Evolutionary conservation across 1,140 invertebrate genomes (phyloP).

Genomic region (Drosophila asahinai): DNA sequence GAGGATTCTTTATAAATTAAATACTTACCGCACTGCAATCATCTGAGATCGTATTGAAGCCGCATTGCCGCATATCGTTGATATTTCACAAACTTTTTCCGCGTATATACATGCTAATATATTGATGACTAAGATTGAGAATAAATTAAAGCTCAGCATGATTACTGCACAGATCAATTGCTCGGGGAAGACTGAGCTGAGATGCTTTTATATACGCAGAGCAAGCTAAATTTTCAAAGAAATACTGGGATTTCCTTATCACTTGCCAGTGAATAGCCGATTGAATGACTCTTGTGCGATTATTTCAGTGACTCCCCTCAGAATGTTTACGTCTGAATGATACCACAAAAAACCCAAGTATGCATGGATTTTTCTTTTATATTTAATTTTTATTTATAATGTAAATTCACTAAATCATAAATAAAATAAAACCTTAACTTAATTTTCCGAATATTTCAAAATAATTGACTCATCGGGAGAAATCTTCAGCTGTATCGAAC

Average conservation of each 20-base stretch:
- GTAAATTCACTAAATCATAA: background rate
- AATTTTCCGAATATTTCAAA: background rate
- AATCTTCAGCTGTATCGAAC: background rate
- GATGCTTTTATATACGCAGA: slow-evolving; percentile 5
- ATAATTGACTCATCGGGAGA: background rate
- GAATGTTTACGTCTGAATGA: background rate
- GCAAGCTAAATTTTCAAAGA: background rate
- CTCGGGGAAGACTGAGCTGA: slow-evolving; percentile 1
- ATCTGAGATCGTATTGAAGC: slow-evolving; percentile 41
- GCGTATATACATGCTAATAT: background rate
- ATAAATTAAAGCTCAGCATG: slow-evolving; percentile 1
- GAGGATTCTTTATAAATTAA: no score
- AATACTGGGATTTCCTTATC: slow-evolving; percentile 13
- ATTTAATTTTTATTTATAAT: background rate
- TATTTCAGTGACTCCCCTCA: slow-evolving; percentile 11
- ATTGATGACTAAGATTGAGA: slow-evolving; percentile 7
- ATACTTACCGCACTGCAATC: slow-evolving; percentile 25
- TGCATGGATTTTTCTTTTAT: background rate
- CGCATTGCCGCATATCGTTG: slow-evolving; percentile 33
- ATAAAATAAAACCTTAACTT: background rate
- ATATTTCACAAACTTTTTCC: slow-evolving; percentile 32
- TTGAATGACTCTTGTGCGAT: slow-evolving; percentile 1
- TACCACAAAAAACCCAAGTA: background rate
- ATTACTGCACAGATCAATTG: background rate
- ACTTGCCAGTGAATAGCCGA: no score